Percentiles rank a stretch among this genome's conserved stretches.
These are phyloP conservation scores for Etheostoma spectabile DNA, from an alignment of 2,113 vertebrate species.

Conservation along the genomic window DNA sequence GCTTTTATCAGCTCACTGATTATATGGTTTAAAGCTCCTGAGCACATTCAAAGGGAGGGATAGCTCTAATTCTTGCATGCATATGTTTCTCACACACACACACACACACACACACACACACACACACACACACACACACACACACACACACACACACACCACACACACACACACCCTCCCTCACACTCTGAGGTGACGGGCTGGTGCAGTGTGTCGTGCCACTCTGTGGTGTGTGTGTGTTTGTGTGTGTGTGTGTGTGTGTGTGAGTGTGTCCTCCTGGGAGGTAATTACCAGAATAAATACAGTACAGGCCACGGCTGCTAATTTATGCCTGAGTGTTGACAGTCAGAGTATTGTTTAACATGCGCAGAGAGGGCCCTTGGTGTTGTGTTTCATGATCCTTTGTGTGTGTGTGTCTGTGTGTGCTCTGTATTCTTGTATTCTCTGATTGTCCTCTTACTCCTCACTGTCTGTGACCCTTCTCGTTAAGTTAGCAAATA, in stretches of 20 bases:
- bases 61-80: conserved; percentile 45
- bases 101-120: conserved; percentile 8
- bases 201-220: conserved; percentile 71
- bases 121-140: conserved; percentile 17
- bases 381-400: conserved; percentile 76
- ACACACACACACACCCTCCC: conserved; percentile 40
- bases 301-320: conserved; percentile 84
- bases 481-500: conserved; percentile 20
- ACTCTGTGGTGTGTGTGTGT: conserved; percentile 64
- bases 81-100: conserved; percentile 52
- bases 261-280: conserved; percentile 78
- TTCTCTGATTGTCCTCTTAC: conserved; percentile 44
- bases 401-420: conserved; percentile 40
- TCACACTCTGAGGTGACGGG: conserved; percentile 62
- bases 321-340: conserved; percentile 88
- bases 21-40: conserved; percentile 61
- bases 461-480: conserved; percentile 39
- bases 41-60: conserved; percentile 71
- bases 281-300: conserved; percentile 90
- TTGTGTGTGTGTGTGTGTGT: conserved; percentile 33
- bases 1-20: conserved; percentile 72
- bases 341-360: conserved; percentile 87
- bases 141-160: neutral
- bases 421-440: conserved; percentile 32
- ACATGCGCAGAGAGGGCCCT: conserved; percentile 82